Base-by-base conservation (phyloP, 1,140 invertebrate species). In the Zophobas atratus region DNA sequence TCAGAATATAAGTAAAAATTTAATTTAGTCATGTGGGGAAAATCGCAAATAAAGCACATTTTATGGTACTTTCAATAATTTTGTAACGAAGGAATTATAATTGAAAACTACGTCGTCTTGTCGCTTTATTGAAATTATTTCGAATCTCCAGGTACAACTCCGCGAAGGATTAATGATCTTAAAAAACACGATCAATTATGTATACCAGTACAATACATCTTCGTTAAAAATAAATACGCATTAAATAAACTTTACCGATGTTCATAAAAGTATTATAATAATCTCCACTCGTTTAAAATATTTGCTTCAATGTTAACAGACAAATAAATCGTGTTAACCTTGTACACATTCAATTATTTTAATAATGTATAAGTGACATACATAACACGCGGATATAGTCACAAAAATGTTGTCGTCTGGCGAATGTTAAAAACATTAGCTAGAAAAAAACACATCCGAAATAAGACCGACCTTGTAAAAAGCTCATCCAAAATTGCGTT, bases 311-410 rank as follows among this genome's bases (percentile, higher is more conserved):
- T 46, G n/a, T 39, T 51, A 51, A 51, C 2, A 57, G 55, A 57
- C 55, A 57, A 4, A 67, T 63, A 67, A 67, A 67, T 41, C 60
- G 41, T 32, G 60, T 67, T 67, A 67, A 43, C 60, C 60, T 67
- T 67, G 60, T 1, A 8, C 60, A 43, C 20, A 43, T 38, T 67
- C 60, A 67, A 67, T 67, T 67, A 67, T 67, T 67, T 67, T 63
- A 63, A 63, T 39, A 43, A 67, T 67, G 60, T 67, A 41, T 63
- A 41, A 63, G 38, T 63, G 57, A 41, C 57, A 36, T 34, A 63
- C 57, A 63, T 41, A 20, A 20, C 35, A 57, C 49, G n/a, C 49
- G 49, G 49, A 51, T 51, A 20, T 35, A 35, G 35, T 41, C 35
- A 41, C 34, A 57, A 67, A 67, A 67, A 67, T 43, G 32, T 43